phyloP scores from a whole-genome alignment of 2,888 invertebrate genomes.

The Anoplius nigerrimus region DNA sequence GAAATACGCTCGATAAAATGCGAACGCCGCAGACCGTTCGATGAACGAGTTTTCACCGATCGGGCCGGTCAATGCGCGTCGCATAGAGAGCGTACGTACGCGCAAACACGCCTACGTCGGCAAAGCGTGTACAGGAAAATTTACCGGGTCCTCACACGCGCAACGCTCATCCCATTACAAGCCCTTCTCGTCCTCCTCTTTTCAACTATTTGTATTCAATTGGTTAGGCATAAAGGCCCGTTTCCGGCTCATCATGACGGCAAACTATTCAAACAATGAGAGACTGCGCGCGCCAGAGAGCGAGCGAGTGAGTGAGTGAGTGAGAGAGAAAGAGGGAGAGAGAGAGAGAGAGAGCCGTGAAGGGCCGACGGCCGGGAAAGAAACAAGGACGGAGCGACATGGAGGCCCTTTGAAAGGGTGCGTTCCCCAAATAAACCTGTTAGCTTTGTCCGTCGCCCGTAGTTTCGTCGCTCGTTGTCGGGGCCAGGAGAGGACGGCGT shows the following conservation, averaged over 20 bases:
- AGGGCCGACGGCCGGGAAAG: too few species aligned
- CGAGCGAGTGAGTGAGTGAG: too few species aligned
- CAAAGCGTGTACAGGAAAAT: too few species aligned
- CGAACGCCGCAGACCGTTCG: too few species aligned
- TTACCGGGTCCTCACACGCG: neutral
- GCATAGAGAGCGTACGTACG: too few species aligned
- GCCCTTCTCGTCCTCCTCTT: constrained; percentile 18
- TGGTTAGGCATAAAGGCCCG: constrained; percentile 44
- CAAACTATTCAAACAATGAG: constrained; percentile 42
- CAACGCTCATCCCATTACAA: neutral
- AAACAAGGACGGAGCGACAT: too few species aligned
- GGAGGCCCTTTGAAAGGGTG: constrained; percentile 38
- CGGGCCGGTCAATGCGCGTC: too few species aligned
- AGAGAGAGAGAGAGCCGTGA: too few species aligned
- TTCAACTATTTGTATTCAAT: constrained; percentile 26
- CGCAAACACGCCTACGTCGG: too few species aligned
- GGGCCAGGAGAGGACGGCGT: constrained; percentile 26
- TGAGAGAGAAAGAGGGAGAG: too few species aligned
- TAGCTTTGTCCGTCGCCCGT: constrained; percentile 34
- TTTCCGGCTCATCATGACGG: constrained; percentile 48
- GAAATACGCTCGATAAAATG: too few species aligned
- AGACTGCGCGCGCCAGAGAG: constrained; percentile 13
- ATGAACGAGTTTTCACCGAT: too few species aligned
- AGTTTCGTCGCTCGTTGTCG: neutral
- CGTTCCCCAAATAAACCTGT: constrained; percentile 56